Percentiles rank a stretch among this genome's conserved stretches.
Conservation (phyloP, 2,797 vertebrate genomes). For the Cheracebus regulus region DNA sequence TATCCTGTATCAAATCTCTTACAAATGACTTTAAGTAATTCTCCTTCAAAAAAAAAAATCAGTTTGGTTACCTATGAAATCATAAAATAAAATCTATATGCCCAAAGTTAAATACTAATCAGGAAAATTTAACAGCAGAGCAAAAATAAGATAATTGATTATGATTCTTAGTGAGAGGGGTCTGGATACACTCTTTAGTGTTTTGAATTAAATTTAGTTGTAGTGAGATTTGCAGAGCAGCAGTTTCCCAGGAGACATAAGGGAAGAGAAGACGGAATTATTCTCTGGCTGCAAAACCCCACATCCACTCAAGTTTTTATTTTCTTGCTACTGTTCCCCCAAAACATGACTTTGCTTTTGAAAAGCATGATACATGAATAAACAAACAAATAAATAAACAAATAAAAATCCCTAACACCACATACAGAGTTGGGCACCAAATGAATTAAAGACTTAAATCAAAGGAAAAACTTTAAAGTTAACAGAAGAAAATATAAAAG, state of each 20-base stretch:
- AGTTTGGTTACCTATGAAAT: neutral
- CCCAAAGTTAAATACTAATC: neutral
- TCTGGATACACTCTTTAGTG: neutral
- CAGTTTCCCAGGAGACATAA: neutral
- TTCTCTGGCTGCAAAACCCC: neutral
- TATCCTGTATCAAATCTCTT: neutral
- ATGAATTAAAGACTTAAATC: neutral
- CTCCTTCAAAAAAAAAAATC: neutral
- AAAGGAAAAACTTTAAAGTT: conserved; percentile 8
- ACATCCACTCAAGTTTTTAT: neutral
- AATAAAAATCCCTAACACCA: neutral
- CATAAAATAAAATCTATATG: neutral
- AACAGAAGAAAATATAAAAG: neutral
- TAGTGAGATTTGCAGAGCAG: neutral
- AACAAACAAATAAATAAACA: neutral
- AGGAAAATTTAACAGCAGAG: neutral
- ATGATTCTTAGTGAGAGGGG: neutral
- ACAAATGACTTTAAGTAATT: conserved; percentile 19
- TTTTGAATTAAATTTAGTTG: neutral
- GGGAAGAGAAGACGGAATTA: neutral
- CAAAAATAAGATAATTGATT: neutral
- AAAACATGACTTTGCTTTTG: neutral
- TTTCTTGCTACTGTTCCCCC: neutral
- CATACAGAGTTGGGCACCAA: neutral
- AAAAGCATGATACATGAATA: neutral